Evolutionary conservation across 1,140 invertebrate species (phyloP), one percentile per base, ranked within the genome.

Genomic region (Nasonia giraulti): DNA sequence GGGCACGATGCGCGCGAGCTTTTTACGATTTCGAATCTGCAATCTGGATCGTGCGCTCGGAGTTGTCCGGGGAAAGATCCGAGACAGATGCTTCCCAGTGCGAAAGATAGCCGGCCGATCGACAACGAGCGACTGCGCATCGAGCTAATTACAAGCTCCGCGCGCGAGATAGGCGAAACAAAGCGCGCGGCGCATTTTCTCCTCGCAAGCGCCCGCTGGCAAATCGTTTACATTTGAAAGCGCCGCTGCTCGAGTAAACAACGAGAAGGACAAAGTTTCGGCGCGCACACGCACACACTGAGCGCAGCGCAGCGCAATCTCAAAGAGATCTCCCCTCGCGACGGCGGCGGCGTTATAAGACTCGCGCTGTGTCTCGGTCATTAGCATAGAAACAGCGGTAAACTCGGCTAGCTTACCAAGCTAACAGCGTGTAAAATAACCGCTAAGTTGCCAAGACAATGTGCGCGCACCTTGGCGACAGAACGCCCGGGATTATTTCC

Each of bases 351-450:
- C 33, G 33, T 55, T 69, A 69, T 69, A 69, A 37, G 50, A 17
- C 14, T 62, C 10, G 69, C 12, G 82, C 85, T 83, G 87, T 85
- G 87, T 85, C 87, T 80, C 84, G 85, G 90, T 92, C 88, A 93
- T 93, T 93, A 92, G 91, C 92, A 93, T 93, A 93, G 91, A 92
- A 91, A 91, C 91, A 91, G 90, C 90, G 90, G 90, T 91, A 90
- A 90, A 92, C 90, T 91, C 90, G 87, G 89, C 89, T 91, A 92
- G 90, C 90, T 93, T 93, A 92, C 91, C 88, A 89, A 93, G 91
- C 88, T 92, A 93, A 93, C 92, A 92, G 92, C 91, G 92, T 93
- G 92, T 93, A 93, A 93, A 93, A 93, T 93, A 93, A 93, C 92
- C 91, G 90, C 92, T 93, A 92, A 93, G 92, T 92, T 93, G 92